These are phyloP conservation scores for Liolophura sinensis DNA, from an alignment of 1,140 invertebrate species.

Conservation along the genomic window DNA sequence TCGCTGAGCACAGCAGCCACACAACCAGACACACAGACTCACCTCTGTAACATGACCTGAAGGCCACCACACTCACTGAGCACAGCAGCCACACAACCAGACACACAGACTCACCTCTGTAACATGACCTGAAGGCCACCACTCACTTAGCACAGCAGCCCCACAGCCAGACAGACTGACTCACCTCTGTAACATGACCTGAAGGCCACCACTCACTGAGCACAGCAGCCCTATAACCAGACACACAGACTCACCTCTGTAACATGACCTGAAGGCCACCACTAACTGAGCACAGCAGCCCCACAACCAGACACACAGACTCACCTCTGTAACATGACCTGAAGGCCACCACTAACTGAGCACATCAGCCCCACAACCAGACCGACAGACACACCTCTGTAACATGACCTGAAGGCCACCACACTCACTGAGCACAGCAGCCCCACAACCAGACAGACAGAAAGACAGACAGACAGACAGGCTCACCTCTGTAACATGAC, in stretches of 20 bases:
- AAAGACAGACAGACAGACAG: slow-evolving; percentile 70
- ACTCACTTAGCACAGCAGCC: slow-evolving; percentile 77
- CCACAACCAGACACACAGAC: slow-evolving; percentile 80
- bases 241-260: slow-evolving; percentile 86
- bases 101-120: slow-evolving; percentile 86
- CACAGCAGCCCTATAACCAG: slow-evolving; percentile 92
- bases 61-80: too few species aligned
- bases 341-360: too few species aligned
- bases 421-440: slow-evolving; percentile 75
- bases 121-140: slow-evolving; percentile 79
- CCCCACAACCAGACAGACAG: slow-evolving; percentile 33
- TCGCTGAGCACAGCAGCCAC: slow-evolving; percentile 91
- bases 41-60: too few species aligned
- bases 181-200: too few species aligned
- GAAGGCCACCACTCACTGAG: too few species aligned
- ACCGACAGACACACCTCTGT: slow-evolving; percentile 50
- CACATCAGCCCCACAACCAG: slow-evolving; percentile 92
- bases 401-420: slow-evolving; percentile 76
- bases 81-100: slow-evolving; percentile 92
- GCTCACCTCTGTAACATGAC: too few species aligned
- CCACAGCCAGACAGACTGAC: slow-evolving; percentile 65
- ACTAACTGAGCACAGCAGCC: slow-evolving; percentile 77
- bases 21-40: slow-evolving; percentile 80
- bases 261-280: slow-evolving; percentile 79
- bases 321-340: too few species aligned